Evolutionary conservation across 1,140 invertebrate species (phyloP).

Genomic region (Macrosteles quadrilineatus): DNA sequence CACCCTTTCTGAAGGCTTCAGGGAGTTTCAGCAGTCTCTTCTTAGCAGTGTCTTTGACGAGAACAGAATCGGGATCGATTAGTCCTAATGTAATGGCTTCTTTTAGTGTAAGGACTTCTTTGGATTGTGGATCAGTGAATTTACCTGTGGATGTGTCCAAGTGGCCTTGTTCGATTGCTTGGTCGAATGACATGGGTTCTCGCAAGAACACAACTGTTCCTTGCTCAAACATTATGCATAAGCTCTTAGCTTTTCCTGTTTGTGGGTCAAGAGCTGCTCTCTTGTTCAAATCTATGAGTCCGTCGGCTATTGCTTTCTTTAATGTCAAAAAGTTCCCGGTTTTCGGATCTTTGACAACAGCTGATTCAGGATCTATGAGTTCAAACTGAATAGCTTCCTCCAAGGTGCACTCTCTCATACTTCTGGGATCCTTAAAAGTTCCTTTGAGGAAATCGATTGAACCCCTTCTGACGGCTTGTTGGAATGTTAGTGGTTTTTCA

Average conservation of each 20-base stretch:
- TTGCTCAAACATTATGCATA: conserved; percentile 74
- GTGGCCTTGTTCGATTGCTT: conserved; percentile 70
- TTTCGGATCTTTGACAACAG: conserved; percentile 75
- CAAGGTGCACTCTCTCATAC: conserved; percentile 66
- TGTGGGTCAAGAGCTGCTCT: conserved; percentile 67
- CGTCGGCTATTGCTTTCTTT: conserved; percentile 67
- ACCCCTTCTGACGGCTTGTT: conserved; percentile 57
- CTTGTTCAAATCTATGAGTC: conserved; percentile 67
- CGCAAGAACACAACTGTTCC: conserved; percentile 67
- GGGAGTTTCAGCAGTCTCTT: conserved; percentile 78
- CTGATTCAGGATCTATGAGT: conserved; percentile 72
- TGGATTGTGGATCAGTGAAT: conserved; percentile 72
- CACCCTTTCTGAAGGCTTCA: conserved; percentile 81
- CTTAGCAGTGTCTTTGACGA: conserved; percentile 84
- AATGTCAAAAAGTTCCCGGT: conserved; percentile 73
- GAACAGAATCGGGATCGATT: conserved; percentile 82
- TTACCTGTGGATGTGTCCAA: conserved; percentile 72
- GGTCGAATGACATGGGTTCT: conserved; percentile 73
- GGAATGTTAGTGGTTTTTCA: conserved; percentile 66
- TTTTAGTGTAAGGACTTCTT: conserved; percentile 73
- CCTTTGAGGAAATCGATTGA: conserved; percentile 51
- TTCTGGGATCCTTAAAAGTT: conserved; percentile 53
- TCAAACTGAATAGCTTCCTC: conserved; percentile 77
- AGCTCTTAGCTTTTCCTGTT: conserved; percentile 62
- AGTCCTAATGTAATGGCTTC: conserved; percentile 80